Conservation (phyloP, 2,113 vertebrate species). For the Hippoglossus stenolepis region DNA sequence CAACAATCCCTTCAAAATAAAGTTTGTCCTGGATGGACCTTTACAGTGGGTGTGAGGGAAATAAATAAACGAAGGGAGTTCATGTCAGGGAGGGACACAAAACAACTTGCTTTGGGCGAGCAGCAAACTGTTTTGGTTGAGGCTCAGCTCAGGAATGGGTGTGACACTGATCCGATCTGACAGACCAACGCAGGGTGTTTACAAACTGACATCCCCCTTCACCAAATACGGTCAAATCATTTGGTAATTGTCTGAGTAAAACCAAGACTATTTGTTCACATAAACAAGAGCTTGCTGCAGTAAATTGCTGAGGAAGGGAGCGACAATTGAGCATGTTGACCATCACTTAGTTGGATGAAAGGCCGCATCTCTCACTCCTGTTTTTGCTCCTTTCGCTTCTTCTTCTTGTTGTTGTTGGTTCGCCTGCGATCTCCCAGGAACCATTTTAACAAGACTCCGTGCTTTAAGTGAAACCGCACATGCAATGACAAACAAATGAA, state of each 20-base stretch:
- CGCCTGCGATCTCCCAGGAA: neutral
- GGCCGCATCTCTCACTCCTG: neutral
- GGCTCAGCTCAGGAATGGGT: slow-evolving; percentile 65
- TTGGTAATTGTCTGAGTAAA: slow-evolving; percentile 45
- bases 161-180: slow-evolving; percentile 59
- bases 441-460: neutral
- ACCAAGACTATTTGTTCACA: slow-evolving; percentile 22
- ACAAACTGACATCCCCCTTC: slow-evolving; percentile 65
- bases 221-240: slow-evolving; percentile 67
- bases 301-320: slow-evolving; percentile 29
- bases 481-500: neutral
- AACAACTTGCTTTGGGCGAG: neutral
- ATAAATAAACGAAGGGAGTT: neutral
- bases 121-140: slow-evolving; percentile 36
- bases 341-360: slow-evolving; percentile 20
- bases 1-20: slow-evolving; percentile 12
- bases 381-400: neutral
- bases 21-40: neutral
- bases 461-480: neutral
- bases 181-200: slow-evolving; percentile 55
- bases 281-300: slow-evolving; percentile 30
- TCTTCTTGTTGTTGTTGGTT: neutral
- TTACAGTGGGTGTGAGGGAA: neutral
- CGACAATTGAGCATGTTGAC: slow-evolving; percentile 35
- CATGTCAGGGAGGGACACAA: neutral